These are phyloP conservation scores for Ophion costatus DNA, from an alignment of 2,888 invertebrate genomes.

Conservation along the genomic window DNA sequence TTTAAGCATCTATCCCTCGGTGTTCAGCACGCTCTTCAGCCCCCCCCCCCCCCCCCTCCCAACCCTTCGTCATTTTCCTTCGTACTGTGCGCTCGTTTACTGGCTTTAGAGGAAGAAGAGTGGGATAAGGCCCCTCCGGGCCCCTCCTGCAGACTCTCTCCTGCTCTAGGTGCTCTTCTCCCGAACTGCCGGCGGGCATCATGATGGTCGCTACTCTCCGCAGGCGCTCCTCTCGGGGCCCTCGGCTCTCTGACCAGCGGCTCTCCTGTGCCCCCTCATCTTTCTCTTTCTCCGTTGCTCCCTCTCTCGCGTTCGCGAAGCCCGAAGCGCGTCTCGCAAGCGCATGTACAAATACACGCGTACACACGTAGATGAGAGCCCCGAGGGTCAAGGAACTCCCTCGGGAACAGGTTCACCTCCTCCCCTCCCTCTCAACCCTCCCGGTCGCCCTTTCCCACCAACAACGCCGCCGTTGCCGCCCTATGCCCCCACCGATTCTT, in stretches of 20 bases:
- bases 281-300: slow-evolving; percentile 26
- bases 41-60: slow-evolving; percentile 33
- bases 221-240: slow-evolving; percentile 77
- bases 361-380: slow-evolving; percentile 70
- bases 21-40: slow-evolving; percentile 38
- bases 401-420: slow-evolving; percentile 84
- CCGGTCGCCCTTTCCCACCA: slow-evolving; percentile 43
- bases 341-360: slow-evolving; percentile 23
- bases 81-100: slow-evolving; percentile 40
- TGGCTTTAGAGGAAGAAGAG: neutral
- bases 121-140: slow-evolving; percentile 51
- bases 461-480: slow-evolving; percentile 67
- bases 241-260: slow-evolving; percentile 72
- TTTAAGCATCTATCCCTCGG: slow-evolving; percentile 65
- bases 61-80: slow-evolving; percentile 22
- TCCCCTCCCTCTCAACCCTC: slow-evolving; percentile 68
- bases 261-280: slow-evolving; percentile 48
- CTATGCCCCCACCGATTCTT: slow-evolving; percentile 76
- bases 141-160: slow-evolving; percentile 63
- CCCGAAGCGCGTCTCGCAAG: neutral
- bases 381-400: slow-evolving; percentile 84
- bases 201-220: slow-evolving; percentile 78
- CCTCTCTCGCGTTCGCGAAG: slow-evolving; percentile 4
- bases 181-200: slow-evolving; percentile 79
- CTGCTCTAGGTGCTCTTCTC: slow-evolving; percentile 59